Evolutionary conservation across 35 echinoderm and acorn worm genomes (phyloP).

Genomic region (Lytechinus pictus): DNA sequence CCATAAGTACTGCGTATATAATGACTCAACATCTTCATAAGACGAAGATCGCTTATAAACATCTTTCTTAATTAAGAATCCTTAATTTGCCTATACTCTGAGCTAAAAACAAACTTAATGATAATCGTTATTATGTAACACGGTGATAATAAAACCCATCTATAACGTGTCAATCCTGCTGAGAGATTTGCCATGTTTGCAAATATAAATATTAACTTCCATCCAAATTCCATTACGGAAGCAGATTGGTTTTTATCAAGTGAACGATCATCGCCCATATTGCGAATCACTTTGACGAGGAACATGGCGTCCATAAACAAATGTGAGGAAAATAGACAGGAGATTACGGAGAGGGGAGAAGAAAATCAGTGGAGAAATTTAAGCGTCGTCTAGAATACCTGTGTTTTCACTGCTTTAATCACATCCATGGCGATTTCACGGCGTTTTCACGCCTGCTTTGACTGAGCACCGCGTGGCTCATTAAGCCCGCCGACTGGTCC

Average conservation of each 20-base stretch:
- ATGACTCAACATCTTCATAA: not conserved
- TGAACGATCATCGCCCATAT: not conserved
- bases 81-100: not conserved
- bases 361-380: not conserved
- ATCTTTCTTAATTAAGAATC: not conserved
- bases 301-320: constrained; percentile 25
- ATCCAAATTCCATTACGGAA: constrained; percentile 28
- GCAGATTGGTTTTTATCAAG: constrained; percentile 2
- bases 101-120: not conserved
- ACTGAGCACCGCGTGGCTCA: constrained; percentile 16
- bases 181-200: not conserved
- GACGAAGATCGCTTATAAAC: not conserved
- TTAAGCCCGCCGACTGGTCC: constrained; percentile 38
- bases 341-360: not conserved
- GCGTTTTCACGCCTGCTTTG: constrained; percentile 47
- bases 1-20: not conserved
- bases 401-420: constrained; percentile 6
- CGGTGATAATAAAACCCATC: not conserved
- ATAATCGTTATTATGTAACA: not conserved
- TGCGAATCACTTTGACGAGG: not conserved
- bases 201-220: not conserved
- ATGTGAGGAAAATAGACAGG: not conserved
- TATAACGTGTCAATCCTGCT: not conserved
- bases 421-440: constrained; percentile 23
- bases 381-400: not conserved